Evolutionary conservation across 2,888 invertebrate genomes (phyloP), one percentile per base, ranked within the genome.

Genomic region (Lepidocyrtinus sp.): DNA sequence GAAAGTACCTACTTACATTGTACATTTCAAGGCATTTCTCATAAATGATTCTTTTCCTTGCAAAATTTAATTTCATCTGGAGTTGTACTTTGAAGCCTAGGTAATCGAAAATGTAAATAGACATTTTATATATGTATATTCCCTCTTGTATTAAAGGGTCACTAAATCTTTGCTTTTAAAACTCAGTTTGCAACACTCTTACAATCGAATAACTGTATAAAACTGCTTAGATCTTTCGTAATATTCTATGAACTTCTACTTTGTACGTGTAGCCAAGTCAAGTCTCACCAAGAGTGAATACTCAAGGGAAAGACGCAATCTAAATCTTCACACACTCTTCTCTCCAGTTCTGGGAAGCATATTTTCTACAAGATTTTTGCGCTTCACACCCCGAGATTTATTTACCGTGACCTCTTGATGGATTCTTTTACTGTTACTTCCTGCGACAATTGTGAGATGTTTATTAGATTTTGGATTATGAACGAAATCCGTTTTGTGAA

Each of bases 401-500:
- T 12, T 36, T 12, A 36, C 36, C 36, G 36, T 36, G 36, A 36
- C 36, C 36, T 36, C 36, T 7, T 36, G 36, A 36, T 7, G 36
- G 36, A 36, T 36, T 36, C 36, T 12, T 36, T 5, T 5, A 12
- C 36, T 12, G 36, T 36, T 36, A 12, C 36, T 36, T 5, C 36
- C 5, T 24, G 62, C 2, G 22, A 26, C 2, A 19, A 21, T 24
- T 45, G 67, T 26, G n/a, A 61, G 36, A n/a, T 36, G 5, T 36
- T 36, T 36, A 36, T 36, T 36, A 36, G 36, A 36, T 36, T 36
- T 59, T 36, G 36, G 70, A 70, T 59, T 70, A 61, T 70, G 22
- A 70, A 61, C 27, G 61, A 70, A 70, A 70, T 70, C 70, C 59
- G 70, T 61, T 70, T 70, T 70, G 27, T 59, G 70, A 59, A 70